A percentile compares a stretch with the other conserved stretches of the same genome.
Evolutionary conservation across 2,797 vertebrate genomes (phyloP).

Genomic region (Chelidonichthys spinosus): DNA sequence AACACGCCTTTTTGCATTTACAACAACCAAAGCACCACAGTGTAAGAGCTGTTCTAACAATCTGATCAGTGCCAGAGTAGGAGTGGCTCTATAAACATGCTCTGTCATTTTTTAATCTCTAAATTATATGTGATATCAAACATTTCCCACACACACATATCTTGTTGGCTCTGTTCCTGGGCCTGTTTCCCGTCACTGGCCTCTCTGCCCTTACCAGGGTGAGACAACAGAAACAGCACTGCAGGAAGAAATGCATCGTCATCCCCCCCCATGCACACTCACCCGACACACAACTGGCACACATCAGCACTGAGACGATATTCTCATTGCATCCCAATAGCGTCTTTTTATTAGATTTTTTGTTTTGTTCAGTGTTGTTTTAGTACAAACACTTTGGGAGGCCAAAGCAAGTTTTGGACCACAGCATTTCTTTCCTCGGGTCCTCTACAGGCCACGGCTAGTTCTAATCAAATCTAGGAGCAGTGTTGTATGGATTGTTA

Average conservation of each 20-base stretch:
- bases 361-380: not conserved
- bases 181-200: conserved; percentile 31
- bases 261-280: not conserved
- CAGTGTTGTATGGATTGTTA: conserved; percentile 29
- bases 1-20: not conserved
- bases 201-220: conserved; percentile 24
- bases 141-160: not conserved
- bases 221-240: conserved; percentile 29
- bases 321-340: no score
- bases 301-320: not conserved
- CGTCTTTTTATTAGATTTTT: not conserved
- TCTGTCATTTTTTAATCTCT: not conserved
- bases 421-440: not conserved
- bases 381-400: conserved; percentile 5
- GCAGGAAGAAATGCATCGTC: conserved; percentile 31
- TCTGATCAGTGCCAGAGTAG: not conserved
- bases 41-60: not conserved
- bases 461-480: conserved; percentile 12
- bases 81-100: not conserved
- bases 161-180: conserved; percentile 8
- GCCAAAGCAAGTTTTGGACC: conserved; percentile 3
- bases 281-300: not conserved
- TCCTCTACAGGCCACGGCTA: not conserved
- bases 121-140: not conserved
- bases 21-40: not conserved